These are phyloP conservation scores for Chiloscyllium punctatum DNA, from an alignment of 2,797 vertebrate species.

Conservation along the genomic window DNA sequence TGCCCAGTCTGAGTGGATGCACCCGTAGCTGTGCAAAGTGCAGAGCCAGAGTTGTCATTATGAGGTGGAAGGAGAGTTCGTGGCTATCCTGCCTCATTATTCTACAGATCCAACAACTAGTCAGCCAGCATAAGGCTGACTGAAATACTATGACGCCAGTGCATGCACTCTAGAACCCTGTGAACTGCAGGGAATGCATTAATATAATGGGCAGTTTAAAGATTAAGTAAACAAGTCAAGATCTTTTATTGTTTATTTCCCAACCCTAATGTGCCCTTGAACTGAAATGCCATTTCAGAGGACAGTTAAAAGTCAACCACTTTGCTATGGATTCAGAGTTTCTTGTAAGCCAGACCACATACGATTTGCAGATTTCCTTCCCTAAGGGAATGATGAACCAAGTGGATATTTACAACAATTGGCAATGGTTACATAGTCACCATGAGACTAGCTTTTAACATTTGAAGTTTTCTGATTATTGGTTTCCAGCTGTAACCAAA, in stretches of 20 bases:
- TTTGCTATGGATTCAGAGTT: no score
- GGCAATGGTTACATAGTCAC: no score
- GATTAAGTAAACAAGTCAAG: not conserved
- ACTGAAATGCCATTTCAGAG: no score
- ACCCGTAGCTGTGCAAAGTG: not conserved
- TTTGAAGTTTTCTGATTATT: not conserved
- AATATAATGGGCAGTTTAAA: not conserved
- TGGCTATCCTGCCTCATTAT: not conserved
- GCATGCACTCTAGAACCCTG: not conserved
- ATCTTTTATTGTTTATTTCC: not conserved
- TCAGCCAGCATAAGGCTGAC: not conserved
- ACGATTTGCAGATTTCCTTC: no score
- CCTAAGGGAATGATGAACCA: no score
- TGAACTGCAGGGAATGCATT: not conserved
- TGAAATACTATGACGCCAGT: not conserved
- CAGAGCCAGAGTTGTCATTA: not conserved
- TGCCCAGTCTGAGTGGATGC: not conserved
- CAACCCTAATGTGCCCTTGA: no score
- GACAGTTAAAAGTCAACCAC: no score
- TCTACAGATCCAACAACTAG: not conserved
- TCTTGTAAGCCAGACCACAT: no score
- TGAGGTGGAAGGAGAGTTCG: not conserved
- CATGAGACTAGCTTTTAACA: not conserved
- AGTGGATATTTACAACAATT: no score
- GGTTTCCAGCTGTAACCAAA: not conserved